Evolutionary conservation across 92 coral and sea anemone species (phyloP).

Genomic region (Porites evermanni): DNA sequence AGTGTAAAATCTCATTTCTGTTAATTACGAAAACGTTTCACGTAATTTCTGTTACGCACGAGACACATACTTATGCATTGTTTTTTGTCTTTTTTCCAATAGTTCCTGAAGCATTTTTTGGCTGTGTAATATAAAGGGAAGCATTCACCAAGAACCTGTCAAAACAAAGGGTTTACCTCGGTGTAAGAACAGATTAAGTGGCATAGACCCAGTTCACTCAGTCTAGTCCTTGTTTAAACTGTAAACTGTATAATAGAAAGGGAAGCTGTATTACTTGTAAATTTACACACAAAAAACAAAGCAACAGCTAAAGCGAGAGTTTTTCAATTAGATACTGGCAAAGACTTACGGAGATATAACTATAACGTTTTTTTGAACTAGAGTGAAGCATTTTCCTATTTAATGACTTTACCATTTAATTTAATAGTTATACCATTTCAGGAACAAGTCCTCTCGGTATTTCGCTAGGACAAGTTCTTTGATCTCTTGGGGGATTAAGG

Average conservation of each 20-base stretch:
- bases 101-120: not conserved
- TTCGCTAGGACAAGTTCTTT: not conserved
- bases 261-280: not conserved
- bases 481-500: not conserved
- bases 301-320: not conserved
- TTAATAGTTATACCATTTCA: not conserved
- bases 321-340: no score
- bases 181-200: not conserved
- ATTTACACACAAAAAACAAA: conserved; percentile 1
- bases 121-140: not conserved
- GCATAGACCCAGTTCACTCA: conserved; percentile 2
- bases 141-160: not conserved
- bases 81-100: not conserved
- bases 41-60: not conserved
- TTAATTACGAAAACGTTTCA: not conserved
- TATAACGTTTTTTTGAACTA: not conserved
- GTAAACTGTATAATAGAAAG: not conserved
- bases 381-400: not conserved
- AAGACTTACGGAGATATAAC: not conserved
- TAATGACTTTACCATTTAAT: not conserved
- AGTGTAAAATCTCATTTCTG: not conserved
- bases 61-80: not conserved
- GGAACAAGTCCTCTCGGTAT: not conserved
- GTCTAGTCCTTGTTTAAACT: not conserved
- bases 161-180: no score